Evolutionary conservation across 2,797 vertebrate species (phyloP), one percentile per base, ranked within the genome.

Genomic region (Hafferia zeledoni): DNA sequence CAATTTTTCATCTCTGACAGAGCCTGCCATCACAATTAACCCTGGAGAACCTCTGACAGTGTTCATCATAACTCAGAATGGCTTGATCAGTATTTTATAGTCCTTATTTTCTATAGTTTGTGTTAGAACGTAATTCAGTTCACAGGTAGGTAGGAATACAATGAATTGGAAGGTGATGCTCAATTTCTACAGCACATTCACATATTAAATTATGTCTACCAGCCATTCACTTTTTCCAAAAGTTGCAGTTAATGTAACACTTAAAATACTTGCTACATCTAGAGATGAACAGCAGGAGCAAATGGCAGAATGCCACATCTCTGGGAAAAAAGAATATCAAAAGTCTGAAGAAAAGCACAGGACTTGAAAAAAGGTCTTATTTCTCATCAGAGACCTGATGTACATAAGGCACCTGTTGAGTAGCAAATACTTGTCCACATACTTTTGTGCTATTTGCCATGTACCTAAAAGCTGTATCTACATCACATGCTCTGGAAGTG

Each of bases 381-480:
- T 78, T 39, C 37, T 83, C 37, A 71, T 39, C 17, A 1, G 47
- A 84, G 60, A 55, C 14, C 41, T 41, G 35, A 53, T 69, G 31
- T 61, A 77, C 50, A 70, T 35, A 70, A 50, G 46, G 35, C 87
- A 84, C 82, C 56, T 61, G 33, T 1, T 33, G 31, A 93, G 53
- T 61, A 93, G 76, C 77, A 85, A 82, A 68, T 76, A 83, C 33
- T 56, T 80, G 44, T 37, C 65, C 39, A 60, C 15, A 9, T 71
- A 44, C 11, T 81, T 91, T 6, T 59, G 61, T 91, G 72, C 76
- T 94, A 65, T 91, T 75, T 90, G 55, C 88, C 46, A 22, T 76
- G 72, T 92, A 75, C 33, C 56, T 92, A 88, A 88, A 93, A 81
- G 31, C 52, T 86, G 75, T 90, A 92, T 83, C 68, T 67, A 27